Conservation (phyloP, 2,888 invertebrate genomes). For the Ecdyonurus torrentis region DNA sequence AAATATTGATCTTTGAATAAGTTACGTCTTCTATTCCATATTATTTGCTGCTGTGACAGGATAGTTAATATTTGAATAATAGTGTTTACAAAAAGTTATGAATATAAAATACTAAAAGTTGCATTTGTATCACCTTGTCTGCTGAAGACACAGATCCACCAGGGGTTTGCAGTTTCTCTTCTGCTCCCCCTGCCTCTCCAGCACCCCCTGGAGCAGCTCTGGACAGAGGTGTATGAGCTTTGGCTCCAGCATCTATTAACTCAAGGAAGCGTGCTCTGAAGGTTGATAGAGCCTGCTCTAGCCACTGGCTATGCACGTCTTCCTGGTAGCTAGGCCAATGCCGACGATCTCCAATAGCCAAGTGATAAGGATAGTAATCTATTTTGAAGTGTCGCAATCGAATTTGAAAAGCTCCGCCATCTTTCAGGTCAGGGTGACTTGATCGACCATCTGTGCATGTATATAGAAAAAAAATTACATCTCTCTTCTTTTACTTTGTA, state of each 20-base stretch:
- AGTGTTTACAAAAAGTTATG: no score
- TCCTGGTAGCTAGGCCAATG: conserved; percentile 82
- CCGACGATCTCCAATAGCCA: conserved; percentile 70
- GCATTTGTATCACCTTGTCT: not conserved
- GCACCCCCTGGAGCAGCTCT: conserved; percentile 18
- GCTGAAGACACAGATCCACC: not conserved
- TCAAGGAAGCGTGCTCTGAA: conserved; percentile 65
- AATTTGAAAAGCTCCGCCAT: conserved; percentile 88
- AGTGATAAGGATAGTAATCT: conserved; percentile 93
- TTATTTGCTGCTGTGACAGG: no score
- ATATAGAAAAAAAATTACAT: conserved; percentile 10
- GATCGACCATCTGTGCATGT: conserved; percentile 57
- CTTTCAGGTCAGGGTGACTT: conserved; percentile 62
- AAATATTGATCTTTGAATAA: no score
- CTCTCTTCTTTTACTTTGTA: no score
- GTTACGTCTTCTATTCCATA: no score
- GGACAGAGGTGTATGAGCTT: conserved; percentile 32
- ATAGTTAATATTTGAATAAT: no score
- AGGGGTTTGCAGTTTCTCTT: not conserved
- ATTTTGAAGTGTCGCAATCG: conserved; percentile 67
- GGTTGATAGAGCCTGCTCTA: conserved; percentile 62
- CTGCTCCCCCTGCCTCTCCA: not conserved
- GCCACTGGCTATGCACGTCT: conserved; percentile 67
- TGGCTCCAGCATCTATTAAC: conserved; percentile 44
- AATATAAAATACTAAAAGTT: no score